Evolutionary conservation across 92 coral and sea anemone genomes (phyloP), one percentile per base, ranked within the genome.

Genomic region (Palythoa heliodiscus): DNA sequence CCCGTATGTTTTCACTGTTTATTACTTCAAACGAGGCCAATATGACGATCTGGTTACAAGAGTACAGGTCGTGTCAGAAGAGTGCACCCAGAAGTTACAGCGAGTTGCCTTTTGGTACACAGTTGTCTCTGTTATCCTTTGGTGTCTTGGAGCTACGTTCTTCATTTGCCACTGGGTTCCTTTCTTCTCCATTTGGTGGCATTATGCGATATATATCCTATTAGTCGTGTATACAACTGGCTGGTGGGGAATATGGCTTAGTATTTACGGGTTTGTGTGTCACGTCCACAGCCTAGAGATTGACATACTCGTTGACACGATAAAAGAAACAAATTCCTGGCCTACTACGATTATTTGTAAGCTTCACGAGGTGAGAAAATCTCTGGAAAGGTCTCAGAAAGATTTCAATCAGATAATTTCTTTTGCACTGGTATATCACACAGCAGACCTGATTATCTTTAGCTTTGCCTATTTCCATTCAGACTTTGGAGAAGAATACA

Each of bases 171-270:
- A 91, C 79, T 91, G 94, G 94, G 11, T 77, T 61, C 94, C 94
- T 7, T 91, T 91, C 73, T 89, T 91, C 88, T 71, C 92, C 8
- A 76, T 43, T 58, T 48, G 81, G 57, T 91, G 92, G 92, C 92
- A 91, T 24, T 91, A 91, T 52, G 82, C 40, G 15, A 13, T 82
- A 3, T 91, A 91, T 43, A 77, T 86, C 2, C 48, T 83, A 12
- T 78, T 61, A 3, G 71, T 83, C 23, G 86, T 89, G 13, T 91
- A 75, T 52, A 86, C 77, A 4, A 67, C 90, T 23, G 92, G 94
- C 1, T 91, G 94, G 94, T 91, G 94, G 94, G 84, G 72, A 0
- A 76, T 86, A 20, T 91, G 94, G 94, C 71, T 91, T 1, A 91
- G 88, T 52, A 71, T 91, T 2, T 91, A 91, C 57, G 94, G 92